Percentiles rank a stretch among this genome's conserved stretches.
Evolutionary conservation across 53 echinoderm and acorn worm genomes (phyloP).

Genomic region (Holothuria leucospilota): DNA sequence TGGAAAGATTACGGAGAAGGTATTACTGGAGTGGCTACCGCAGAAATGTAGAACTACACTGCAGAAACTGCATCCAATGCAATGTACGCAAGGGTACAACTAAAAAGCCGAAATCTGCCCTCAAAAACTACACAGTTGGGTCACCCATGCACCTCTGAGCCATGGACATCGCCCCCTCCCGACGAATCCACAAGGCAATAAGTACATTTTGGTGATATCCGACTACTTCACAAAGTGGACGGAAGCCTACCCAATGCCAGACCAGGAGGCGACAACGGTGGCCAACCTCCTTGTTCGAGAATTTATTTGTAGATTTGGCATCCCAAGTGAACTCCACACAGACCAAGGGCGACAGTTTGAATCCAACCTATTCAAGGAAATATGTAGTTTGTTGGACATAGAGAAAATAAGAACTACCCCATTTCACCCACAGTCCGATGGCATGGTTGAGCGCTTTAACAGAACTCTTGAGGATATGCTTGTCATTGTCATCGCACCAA

Average conservation of each 20-base stretch:
- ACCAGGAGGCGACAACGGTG: constrained; percentile 36
- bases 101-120: too few species aligned
- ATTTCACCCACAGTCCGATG: constrained; percentile 58
- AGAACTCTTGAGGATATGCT: constrained; percentile 51
- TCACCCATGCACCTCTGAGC: neutral
- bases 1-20: too few species aligned
- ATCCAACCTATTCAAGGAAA: constrained; percentile 18
- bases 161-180: constrained; percentile 21
- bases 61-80: too few species aligned
- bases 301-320: constrained; percentile 13
- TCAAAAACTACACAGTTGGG: neutral
- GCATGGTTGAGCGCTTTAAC: too few species aligned
- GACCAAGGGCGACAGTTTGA: constrained; percentile 51
- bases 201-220: constrained; percentile 19
- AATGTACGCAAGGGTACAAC: too few species aligned
- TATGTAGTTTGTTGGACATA: constrained; percentile 26
- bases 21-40: too few species aligned
- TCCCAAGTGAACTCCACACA: constrained; percentile 26
- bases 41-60: too few species aligned
- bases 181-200: neutral
- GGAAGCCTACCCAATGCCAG: constrained; percentile 19
- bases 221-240: constrained; percentile 49
- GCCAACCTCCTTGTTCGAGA: neutral
- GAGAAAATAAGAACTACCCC: constrained; percentile 49
- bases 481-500: neutral